Evolutionary conservation across 1,140 invertebrate genomes (phyloP), one percentile per base, ranked within the genome.

Genomic region (Monochamus saltuarius): DNA sequence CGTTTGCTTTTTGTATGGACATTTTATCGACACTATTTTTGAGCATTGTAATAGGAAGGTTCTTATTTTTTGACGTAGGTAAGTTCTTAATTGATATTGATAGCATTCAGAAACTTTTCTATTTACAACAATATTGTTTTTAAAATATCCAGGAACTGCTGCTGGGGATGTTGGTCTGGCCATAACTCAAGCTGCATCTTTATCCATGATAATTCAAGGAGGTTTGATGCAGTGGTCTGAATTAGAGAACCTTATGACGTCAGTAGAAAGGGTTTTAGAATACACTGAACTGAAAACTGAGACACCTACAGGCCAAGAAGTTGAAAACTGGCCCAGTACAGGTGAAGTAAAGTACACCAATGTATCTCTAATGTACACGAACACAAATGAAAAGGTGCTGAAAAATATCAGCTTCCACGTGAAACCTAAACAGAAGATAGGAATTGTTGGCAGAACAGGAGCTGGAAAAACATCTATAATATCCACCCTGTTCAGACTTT

Each of bases 391-490:
- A 13, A 82, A 85, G 0, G 89, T 94, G 1, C 77, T 94, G 1
- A 91, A 88, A 70, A 82, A 88, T 62, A 77, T 94, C 1, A 87
- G 84, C 62, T 89, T 92, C 42, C 75, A 67, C 2, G 81, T 88
- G 16, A 59, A 80, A 22, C 70, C 83, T 0, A 77, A 72, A 53
- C 84, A 88, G 74, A 88, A 88, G 76, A 80, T 90, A 10, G 90
- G 90, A 4, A 90, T 92, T 8, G 88, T 91, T 7, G 89, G 92
- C 1, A 94, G 94, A 14, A 92, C 89, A n/a, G 91, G 91, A 4
- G 88, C 91, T 40, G 92, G 93, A n/a, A 95, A 94, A 70, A 89
- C 88, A 0, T 91, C 90, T 0, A 79, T 94, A 7, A 87, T 92
- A n/a, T 78, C 84, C 17, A 83, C 87, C 0, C 71, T 92, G 11